Conservation (phyloP, 2,113 vertebrate genomes). For the Rhinoderma darwinii region DNA sequence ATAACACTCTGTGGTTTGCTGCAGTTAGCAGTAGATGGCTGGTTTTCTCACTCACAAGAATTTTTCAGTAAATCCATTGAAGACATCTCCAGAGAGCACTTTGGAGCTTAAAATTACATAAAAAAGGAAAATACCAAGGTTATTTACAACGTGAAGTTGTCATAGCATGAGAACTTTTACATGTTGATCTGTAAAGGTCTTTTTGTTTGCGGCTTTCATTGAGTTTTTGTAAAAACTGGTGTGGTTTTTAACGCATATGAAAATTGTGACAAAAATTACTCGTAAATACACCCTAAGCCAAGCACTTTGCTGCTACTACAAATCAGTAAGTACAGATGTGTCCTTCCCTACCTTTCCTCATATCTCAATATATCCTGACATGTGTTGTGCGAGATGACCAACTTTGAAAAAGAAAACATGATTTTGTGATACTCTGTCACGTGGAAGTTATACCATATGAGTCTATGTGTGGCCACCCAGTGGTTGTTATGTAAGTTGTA, state of each 20-base stretch:
- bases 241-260: too few species aligned
- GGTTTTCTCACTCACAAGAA: neutral
- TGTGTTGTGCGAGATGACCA: too few species aligned
- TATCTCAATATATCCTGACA: too few species aligned
- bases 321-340: neutral
- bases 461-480: too few species aligned
- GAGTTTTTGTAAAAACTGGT: too few species aligned
- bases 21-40: neutral
- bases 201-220: too few species aligned
- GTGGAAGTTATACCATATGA: too few species aligned
- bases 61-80: conserved; percentile 39
- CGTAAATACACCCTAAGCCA: neutral
- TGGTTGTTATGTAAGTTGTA: too few species aligned
- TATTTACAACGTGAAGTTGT: conserved; percentile 14
- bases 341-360: too few species aligned
- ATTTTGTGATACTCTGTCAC: too few species aligned
- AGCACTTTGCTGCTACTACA: neutral
- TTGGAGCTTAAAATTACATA: conserved; percentile 19
- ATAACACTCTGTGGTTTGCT: conserved; percentile 4
- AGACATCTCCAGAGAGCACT: conserved; percentile 20
- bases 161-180: neutral
- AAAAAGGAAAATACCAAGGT: conserved; percentile 30
- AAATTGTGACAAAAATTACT: too few species aligned
- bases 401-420: too few species aligned
- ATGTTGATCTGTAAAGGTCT: conserved; percentile 4